Percentiles rank a stretch among this genome's conserved stretches.
Evolutionary conservation across 2,888 invertebrate genomes (phyloP).

Genomic region (Torymus tubicola): DNA sequence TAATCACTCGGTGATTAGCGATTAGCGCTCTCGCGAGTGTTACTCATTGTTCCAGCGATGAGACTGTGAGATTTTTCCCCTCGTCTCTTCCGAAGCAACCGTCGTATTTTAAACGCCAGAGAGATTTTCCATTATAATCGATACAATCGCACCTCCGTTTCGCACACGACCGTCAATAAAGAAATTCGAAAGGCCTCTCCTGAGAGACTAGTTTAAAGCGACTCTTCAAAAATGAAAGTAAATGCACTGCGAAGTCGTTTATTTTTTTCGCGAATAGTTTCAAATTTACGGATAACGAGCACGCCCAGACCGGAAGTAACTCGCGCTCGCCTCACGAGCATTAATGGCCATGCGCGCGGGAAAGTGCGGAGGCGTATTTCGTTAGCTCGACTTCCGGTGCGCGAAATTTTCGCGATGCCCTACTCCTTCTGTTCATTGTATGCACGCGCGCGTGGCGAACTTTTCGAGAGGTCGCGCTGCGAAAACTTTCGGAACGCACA

Average conservation of each 20-base stretch:
- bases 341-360: constrained; percentile 19
- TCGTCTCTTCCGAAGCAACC: background rate
- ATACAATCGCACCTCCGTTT: background rate
- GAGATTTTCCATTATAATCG: constrained; percentile 40
- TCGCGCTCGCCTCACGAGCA: constrained; percentile 12
- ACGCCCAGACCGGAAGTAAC: constrained; percentile 11
- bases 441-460: too few relatives aligned
- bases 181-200: too few relatives aligned
- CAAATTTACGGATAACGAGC: constrained; percentile 40
- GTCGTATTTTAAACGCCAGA: too few relatives aligned
- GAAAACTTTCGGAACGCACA: too few relatives aligned
- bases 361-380: constrained; percentile 39
- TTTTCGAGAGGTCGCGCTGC: too few relatives aligned
- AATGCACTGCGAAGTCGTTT: background rate
- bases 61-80: constrained; percentile 16
- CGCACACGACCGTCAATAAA: background rate
- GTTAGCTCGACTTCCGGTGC: constrained; percentile 24
- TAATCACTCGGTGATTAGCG: constrained; percentile 8
- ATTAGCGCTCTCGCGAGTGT: background rate
- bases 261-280: background rate
- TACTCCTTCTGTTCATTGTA: too few relatives aligned
- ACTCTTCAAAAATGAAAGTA: too few relatives aligned
- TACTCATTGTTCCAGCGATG: constrained; percentile 27
- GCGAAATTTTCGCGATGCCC: too few relatives aligned
- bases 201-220: too few relatives aligned